Percentiles rank a stretch among this genome's conserved stretches.
Evolutionary conservation across 2,797 vertebrate species (phyloP).

Genomic region (Sebastolobus altivelis): DNA sequence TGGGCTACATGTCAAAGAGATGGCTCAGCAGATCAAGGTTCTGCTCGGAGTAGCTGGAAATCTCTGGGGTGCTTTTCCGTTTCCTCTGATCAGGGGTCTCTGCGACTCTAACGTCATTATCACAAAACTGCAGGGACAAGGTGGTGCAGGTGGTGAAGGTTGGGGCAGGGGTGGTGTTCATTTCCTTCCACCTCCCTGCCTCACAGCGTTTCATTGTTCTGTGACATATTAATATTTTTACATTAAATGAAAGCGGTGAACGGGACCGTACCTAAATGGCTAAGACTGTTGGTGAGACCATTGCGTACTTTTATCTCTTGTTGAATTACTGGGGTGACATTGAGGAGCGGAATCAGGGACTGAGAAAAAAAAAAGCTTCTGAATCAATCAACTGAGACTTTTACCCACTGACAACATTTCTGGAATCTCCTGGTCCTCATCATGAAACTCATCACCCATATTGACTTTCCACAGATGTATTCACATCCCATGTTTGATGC

Average conservation of each 20-base stretch:
- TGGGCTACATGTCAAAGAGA: constrained; percentile 22
- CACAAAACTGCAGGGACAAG: constrained; percentile 38
- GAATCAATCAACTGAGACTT: constrained; percentile 34
- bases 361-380: not conserved
- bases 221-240: constrained; percentile 47
- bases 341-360: constrained; percentile 4
- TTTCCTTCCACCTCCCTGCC: constrained; percentile 23
- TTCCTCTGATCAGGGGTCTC: constrained; percentile 33
- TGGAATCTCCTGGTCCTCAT: constrained; percentile 41
- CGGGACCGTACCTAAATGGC: not conserved
- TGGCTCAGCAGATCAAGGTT: constrained; percentile 52
- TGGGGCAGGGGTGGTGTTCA: constrained; percentile 16
- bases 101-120: constrained; percentile 49
- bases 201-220: constrained; percentile 36
- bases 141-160: constrained; percentile 34
- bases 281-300: constrained; percentile 22
- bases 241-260: constrained; percentile 26
- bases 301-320: constrained; percentile 1
- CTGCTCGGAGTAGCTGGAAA: constrained; percentile 21
- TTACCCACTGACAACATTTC: constrained; percentile 20
- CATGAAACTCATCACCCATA: constrained; percentile 37
- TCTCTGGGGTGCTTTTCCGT: constrained; percentile 41
- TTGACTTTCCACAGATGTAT: constrained; percentile 48
- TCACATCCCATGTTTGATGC: constrained; percentile 34
- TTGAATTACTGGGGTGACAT: constrained; percentile 17